Base-by-base conservation (phyloP, 2,888 invertebrate genomes). In the Drosophila basisetae region DNA sequence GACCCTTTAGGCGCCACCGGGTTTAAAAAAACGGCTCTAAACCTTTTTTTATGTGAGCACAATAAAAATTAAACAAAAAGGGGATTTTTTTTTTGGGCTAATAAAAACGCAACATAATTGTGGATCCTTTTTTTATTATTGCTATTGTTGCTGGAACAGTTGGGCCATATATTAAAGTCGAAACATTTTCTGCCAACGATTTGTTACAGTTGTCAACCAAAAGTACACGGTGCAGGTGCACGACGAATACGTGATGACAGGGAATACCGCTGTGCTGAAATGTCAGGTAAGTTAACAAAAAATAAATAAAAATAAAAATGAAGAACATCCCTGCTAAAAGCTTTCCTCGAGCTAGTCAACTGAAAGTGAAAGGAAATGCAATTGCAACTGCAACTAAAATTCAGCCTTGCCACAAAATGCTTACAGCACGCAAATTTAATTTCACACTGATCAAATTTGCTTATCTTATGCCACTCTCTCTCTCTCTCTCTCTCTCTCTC, bases 171-270 rank as follows among this genome's bases (percentile, higher is more conserved):
- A 41, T 55, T 61, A 56, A 64, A 33, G 50, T 55, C 31, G 25
- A 41, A 54, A 61, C 49, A 41, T 35, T 68, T 58, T 65, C 7
- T 64, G 47, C 64, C 62, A 65, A 61, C 39, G 53, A 68, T 74
- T 71, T 68, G 58, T 89, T 91, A 25, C 95, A 98, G 98, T 96
- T 91, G 95, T 97, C 77, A 96, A 96, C 92, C 96, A 96, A 91
- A 96, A 96, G 86, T 98, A 97, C 95, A 97, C 97, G 84, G 96
- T 98, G 58, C 96, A 96, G 94, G 97, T 98, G 80, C 96, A 97
- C 82, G 98, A 98, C 93, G 97, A 97, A 92, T 98, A 97, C 94
- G 98, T 98, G 91, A 97, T 97, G 94, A 95, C 96, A 68, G 98
- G 98, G 65, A 98, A 98, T 94, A 97, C 98, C 16, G 98, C 97